These are phyloP conservation scores for Epinephelus moara DNA, from an alignment of 2,113 vertebrate genomes.

Conservation along the genomic window DNA sequence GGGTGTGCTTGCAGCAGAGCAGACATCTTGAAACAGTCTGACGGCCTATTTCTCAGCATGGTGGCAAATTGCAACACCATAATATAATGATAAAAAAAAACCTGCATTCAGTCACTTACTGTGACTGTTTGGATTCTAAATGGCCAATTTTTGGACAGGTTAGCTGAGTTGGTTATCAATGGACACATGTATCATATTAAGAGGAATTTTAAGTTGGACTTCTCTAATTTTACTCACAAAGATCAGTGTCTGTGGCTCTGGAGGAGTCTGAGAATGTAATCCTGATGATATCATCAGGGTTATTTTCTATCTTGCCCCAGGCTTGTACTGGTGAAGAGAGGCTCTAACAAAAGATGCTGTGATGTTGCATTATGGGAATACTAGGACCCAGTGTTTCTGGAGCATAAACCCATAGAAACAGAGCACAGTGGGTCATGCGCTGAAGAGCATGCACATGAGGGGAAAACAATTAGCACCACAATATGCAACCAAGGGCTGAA, in stretches of 20 bases:
- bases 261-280: neutral
- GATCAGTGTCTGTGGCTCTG: neutral
- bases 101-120: rapidly evolving
- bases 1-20: slow-evolving; percentile 9
- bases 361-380: neutral
- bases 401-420: neutral
- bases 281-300: neutral
- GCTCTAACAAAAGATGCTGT: neutral
- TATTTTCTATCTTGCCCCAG: neutral
- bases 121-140: neutral
- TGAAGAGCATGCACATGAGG: too few relatives aligned
- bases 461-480: too few relatives aligned
- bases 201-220: neutral
- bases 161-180: neutral
- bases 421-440: too few relatives aligned
- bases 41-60: neutral
- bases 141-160: neutral
- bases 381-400: neutral
- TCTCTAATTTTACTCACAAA: neutral
- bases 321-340: neutral
- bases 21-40: slow-evolving; percentile 10
- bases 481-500: too few relatives aligned
- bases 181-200: neutral
- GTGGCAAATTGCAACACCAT: neutral
- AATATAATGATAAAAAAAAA: neutral